Conservation (phyloP, 2,113 vertebrate species). For the Hipposideros armiger region DNA sequence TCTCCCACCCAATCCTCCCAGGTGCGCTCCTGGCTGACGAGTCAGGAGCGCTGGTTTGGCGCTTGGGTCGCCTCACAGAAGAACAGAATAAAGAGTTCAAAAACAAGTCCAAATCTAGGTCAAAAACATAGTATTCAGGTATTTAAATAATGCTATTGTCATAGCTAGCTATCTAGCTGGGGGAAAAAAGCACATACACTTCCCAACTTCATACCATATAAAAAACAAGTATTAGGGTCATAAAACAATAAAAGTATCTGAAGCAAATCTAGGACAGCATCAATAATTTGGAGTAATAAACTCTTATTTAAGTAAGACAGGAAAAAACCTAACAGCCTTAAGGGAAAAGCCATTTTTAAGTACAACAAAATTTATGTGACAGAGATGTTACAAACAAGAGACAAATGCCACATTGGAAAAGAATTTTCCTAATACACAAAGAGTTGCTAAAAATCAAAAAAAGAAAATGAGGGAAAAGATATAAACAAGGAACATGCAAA, state of each 20-base stretch:
- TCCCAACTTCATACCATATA: neutral
- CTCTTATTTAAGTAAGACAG: neutral
- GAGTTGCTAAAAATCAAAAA: neutral
- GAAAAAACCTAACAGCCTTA: neutral
- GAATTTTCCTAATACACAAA: neutral
- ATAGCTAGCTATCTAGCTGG: neutral
- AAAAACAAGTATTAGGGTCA: neutral
- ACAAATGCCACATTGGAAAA: constrained; percentile 6
- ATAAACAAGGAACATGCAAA: neutral
- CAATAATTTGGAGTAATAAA: neutral
- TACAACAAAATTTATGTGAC: constrained; percentile 19
- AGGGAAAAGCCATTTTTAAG: constrained; percentile 47
- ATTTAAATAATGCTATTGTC: neutral
- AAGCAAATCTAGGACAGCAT: constrained; percentile 17
- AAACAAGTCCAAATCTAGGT: neutral
- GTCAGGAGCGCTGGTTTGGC: too few relatives aligned
- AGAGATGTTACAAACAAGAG: constrained; percentile 16
- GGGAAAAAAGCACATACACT: neutral
- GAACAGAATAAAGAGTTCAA: neutral
- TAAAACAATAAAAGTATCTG: neutral
- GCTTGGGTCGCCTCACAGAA: neutral
- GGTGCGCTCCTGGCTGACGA: too few relatives aligned
- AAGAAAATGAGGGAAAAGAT: constrained; percentile 1
- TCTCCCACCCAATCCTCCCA: too few relatives aligned
- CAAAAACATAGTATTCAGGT: neutral